Conservation (phyloP, 2,113 vertebrate genomes). For the Urocynchramus pylzowi region DNA sequence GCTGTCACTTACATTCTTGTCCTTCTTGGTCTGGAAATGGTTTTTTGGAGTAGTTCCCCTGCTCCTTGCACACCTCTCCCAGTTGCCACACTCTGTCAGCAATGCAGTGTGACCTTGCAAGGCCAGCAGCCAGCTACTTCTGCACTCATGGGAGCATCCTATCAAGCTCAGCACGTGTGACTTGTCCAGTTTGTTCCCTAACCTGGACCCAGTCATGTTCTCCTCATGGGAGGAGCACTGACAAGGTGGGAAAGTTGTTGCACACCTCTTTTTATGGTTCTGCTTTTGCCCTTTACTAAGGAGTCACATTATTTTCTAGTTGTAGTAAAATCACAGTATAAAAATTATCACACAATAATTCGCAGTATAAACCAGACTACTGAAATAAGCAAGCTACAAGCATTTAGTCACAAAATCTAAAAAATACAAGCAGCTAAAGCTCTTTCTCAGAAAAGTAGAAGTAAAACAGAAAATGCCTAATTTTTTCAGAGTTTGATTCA, state of each 20-base stretch:
- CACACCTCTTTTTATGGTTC: background rate
- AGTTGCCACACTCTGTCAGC: no score
- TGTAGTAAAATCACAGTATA: background rate
- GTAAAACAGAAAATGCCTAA: background rate
- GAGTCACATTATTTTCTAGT: background rate
- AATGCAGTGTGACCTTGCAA: background rate
- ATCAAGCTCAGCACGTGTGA: fast-evolving
- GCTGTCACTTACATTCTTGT: background rate
- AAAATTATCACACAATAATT: background rate
- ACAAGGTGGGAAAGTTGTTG: background rate
- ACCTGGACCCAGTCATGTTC: no score
- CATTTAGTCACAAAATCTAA: background rate
- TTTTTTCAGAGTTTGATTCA: background rate
- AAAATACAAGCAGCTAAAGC: background rate
- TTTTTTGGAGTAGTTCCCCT: background rate
- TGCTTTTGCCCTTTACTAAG: background rate
- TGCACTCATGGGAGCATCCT: background rate
- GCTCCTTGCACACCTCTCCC: background rate
- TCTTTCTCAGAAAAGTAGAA: background rate
- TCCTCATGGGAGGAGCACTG: background rate
- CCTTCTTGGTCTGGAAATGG: background rate
- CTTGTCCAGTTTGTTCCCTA: background rate
- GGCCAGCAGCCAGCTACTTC: background rate
- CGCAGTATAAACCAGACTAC: background rate
- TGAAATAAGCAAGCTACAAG: background rate